Base-by-base conservation (phyloP, 1,140 invertebrate species). In the Spodoptera litura region DNA sequence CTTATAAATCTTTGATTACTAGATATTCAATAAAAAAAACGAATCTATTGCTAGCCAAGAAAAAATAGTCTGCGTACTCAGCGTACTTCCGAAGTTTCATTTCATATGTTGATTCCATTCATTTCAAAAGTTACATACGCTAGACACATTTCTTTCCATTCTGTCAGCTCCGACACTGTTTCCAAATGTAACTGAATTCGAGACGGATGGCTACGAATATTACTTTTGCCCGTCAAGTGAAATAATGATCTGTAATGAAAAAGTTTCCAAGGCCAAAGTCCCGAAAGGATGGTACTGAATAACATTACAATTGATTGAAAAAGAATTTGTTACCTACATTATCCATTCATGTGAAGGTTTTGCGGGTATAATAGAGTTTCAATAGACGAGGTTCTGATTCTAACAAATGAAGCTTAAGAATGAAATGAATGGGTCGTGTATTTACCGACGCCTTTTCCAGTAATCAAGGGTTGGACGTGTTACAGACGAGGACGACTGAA, bases 171-270 rank as follows among this genome's bases (percentile, higher is more conserved):
- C 5, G 9, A 62, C 31, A 62, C 20, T 51, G 15, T 66, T 11
- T n/a, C 51, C 10, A 25, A 15, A 51, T 51, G 15, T 27, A 51
- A 25, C 4, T 4, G 25, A 68, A 68, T 27, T 51, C 61, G 5
- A 15, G 64, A 68, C 11, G 49, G 20, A 68, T 68, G 64, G 20
- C 12, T 27, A 44, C 25, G 11, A 68, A 68, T 68, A 68, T 68
- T 68, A 49, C 64, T 52, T 68, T 68, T 25, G 25, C 20, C 35
- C 64, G 64, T 68, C 44, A 52, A 52, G n/a, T 52, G 20, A 68
- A 68, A 68, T 68, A 68, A 68, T 52, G 64, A 68, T 25, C 44
- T 52, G 64, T 52, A 27, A 68, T 68, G 64, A 62, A 68, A 66
- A 66, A 68, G 35, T n/a, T 68, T 9, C 20, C 44, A 68, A 68